Base-by-base conservation (phyloP, 2,113 vertebrate species). In the Cricetomys ansorgei region DNA sequence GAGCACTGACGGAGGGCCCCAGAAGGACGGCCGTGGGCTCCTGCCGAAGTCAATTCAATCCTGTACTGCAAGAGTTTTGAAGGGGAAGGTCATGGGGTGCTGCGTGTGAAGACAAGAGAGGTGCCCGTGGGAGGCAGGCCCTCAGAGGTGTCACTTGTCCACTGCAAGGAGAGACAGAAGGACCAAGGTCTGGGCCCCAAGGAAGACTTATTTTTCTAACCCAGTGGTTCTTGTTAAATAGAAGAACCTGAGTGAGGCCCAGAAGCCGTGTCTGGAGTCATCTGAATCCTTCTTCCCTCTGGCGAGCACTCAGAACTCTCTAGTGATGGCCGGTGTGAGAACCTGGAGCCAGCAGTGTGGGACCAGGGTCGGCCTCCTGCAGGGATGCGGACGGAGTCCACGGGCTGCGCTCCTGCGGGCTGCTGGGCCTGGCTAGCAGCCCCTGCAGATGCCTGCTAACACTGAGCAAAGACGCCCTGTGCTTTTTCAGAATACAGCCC, bases 141-240 rank as follows among this genome's bases (percentile, higher is more conserved):
- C 31, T 7, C 11, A 62, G 21, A 65, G 15, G 11, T 31, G 31
- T 65, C 57, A 53, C 62, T 23, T 81, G 40, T 37, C n/a, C 34
- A 9, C 3, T 84, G 23, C 0, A 96, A 2, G 65, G 65, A 57
- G 34, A 80, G 59, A 65, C 67, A 29, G 48, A 57, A 69, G 17
- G 75, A 64, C 85, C 86, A 88, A 6, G 34, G 55, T 86, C 97
- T 86, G 64, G 87, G 12, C 64, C 75, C 45, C 21, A 75, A 53
- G 70, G 6, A 15, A 76, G 23, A 29, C 25, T 57, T 84, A 29
- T 81, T 83, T 65, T 95, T 96, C 97, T 86, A 97, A 75, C 55
- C n/a, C 37, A 65, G 19, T 27, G 62, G 75, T n/a, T 85, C 77
- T 79, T 79, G 90, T 62, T 17, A 94, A 80, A 17, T 0, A 57